phyloP scores from a whole-genome alignment of 2,797 vertebrate genomes.

The Falco rusticolus region DNA sequence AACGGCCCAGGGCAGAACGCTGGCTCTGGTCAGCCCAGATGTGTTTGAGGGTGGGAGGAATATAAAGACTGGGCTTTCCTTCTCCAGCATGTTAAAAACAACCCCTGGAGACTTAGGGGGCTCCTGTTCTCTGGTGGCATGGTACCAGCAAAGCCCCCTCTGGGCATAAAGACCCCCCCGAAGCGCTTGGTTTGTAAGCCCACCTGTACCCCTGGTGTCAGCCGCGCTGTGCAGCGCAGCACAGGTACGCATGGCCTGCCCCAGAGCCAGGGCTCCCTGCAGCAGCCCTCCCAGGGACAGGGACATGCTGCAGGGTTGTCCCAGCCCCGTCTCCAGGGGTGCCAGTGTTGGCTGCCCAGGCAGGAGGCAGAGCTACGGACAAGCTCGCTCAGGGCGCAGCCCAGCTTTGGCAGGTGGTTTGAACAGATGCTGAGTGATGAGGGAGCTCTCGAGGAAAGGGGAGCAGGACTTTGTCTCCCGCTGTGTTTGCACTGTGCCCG shows the following conservation, averaged over 20 bases:
- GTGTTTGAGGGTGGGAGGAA: background rate
- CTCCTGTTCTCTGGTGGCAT: background rate
- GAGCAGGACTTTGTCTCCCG: background rate
- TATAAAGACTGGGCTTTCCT: background rate
- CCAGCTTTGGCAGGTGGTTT: background rate
- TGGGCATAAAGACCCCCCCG: background rate
- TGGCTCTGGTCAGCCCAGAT: background rate
- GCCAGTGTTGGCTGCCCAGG: background rate
- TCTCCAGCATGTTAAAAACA: background rate
- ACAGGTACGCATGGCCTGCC: fast-evolving
- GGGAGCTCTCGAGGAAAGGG: background rate
- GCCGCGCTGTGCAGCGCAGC: too few relatives aligned
- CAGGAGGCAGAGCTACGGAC: background rate
- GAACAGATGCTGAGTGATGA: background rate
- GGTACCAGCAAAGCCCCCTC: too few relatives aligned
- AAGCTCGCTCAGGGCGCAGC: fast-evolving
- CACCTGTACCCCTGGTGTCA: fast-evolving
- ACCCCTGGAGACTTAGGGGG: background rate
- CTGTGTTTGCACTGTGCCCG: background rate
- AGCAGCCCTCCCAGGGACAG: background rate
- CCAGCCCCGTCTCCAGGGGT: background rate
- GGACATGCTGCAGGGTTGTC: background rate
- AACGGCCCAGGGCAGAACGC: too few relatives aligned
- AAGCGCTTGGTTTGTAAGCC: background rate
- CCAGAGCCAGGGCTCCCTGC: background rate